Base-by-base conservation (phyloP, 2,113 vertebrate species). In the Leptosomus discolor region DNA sequence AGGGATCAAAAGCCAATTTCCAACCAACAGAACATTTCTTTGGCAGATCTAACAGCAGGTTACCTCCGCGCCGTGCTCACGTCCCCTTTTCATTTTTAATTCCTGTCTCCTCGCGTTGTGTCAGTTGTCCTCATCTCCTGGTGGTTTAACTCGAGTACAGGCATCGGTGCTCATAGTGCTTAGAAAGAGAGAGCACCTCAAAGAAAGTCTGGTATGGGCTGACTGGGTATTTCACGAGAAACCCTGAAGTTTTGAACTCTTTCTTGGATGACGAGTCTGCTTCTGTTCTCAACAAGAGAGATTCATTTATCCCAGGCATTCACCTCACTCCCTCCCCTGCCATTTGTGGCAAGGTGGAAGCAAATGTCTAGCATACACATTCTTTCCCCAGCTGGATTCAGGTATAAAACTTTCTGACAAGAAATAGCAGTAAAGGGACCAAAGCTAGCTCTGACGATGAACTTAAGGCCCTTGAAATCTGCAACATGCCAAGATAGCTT, bases 361-460 rank as follows among this genome's bases (percentile, higher is more conserved):
- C 85, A 95, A 97, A 95, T 96, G 94, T 93, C 91, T 96, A 95
- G 93, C 91, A 97, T 87, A 91, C 81, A 91, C 91, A 93, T 90
- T 67, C 67, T 92, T 95, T 93, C 85, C 96, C 93, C 96, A 95
- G 79, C 91, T 97, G 96, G 85, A 86, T 96, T 81, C 84, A 78
- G 91, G 79, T 97, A 91, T 97, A 98, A 97, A 97, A 93, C 94
- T 97, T 96, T 97, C 91, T 97, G 97, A 97, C 96, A 97, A 96
- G 93, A 57, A 96, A 60, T 43, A 95, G 94, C 94, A 96, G 94
- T 96, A 97, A 98, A 97, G 96, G 94, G 97, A 97, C 85, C 61
- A 61, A 90, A 87, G 63, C 54, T 82, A 94, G 73, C 96, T 94
- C 95, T 80, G 89, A 92, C 95, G 82, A 97, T 97, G 96, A 97